Evolutionary conservation across 1,140 invertebrate species (phyloP), one percentile per base, ranked within the genome.

Genomic region (Zaprionus nigranus): DNA sequence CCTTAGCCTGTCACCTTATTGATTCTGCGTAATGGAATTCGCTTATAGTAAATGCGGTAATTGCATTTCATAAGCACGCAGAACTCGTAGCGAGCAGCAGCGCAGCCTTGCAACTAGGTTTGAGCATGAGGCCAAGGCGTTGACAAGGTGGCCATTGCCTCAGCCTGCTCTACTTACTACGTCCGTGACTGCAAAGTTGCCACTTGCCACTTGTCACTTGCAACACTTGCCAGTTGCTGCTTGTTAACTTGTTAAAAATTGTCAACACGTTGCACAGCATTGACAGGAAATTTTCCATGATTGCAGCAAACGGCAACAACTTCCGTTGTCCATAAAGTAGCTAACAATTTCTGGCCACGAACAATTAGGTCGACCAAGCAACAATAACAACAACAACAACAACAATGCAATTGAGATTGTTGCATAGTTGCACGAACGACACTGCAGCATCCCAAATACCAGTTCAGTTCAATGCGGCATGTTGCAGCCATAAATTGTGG

Each of bases 401-500:
- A 68, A 59, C 57, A 53, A 56, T 36, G 26, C 56, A 66, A 30
- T 24, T 43, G 46, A 2, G 26, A 60, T 66, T 59, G 69, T 64
- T 65, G 69, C 69, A 64, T 68, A 62, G 64, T 68, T 74, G 53
- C 60, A 24, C 17, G 20, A 49, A 20, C 2, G 3, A 1, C 46
- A 51, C n/a, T 49, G 46, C 46, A 51, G 20, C 46, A 49, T 49
- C 46, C 46, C 9, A 12, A 51, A 17, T 15, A 46, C 40, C 40
- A 46, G 53, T 43, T 53, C 13, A 20, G 30, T 12, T 12, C 38
- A 24, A 46, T 68, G 65, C 43, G 65, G 57, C 67, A 61, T 68
- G 65, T 68, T 59, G 65, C 65, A 68, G 38, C 56, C 65, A 83
- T 83, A 83, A 83, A 83, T 83, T 83, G 78, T 69, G 73, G 36